Percentiles rank a stretch among this genome's conserved stretches.
Conservation (phyloP, 2,113 vertebrate genomes). For the Daubentonia madagascariensis region DNA sequence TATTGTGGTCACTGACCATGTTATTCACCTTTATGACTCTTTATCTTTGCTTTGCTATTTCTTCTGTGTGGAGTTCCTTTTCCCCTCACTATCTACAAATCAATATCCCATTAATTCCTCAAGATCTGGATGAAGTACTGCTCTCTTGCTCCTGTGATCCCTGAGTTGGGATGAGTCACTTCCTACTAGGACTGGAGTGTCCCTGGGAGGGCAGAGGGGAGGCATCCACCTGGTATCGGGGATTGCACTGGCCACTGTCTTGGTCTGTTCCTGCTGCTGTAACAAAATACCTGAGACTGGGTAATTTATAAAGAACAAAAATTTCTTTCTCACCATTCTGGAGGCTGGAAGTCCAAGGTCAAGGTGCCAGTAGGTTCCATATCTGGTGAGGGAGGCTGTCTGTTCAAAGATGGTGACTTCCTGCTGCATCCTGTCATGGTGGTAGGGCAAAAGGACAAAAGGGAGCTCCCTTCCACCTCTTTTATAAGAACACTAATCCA, state of each 20-base stretch:
- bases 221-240: background rate
- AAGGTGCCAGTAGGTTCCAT: background rate
- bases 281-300: background rate
- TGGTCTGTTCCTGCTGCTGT: background rate
- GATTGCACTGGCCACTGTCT: background rate
- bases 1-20: rapidly evolving
- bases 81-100: background rate
- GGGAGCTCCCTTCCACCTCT: background rate
- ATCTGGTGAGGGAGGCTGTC: background rate
- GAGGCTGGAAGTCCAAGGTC: background rate
- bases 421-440: background rate
- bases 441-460: too few relatives aligned
- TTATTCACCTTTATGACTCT: background rate
- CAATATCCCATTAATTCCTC: background rate
- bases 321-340: background rate
- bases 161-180: background rate
- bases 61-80: background rate
- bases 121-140: background rate
- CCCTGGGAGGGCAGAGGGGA: too few relatives aligned
- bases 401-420: background rate
- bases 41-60: background rate
- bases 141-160: background rate
- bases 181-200: background rate
- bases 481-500: background rate
- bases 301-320: background rate